Conservation (phyloP, 2,888 invertebrate genomes). For the Sphaerophoria taeniata region DNA sequence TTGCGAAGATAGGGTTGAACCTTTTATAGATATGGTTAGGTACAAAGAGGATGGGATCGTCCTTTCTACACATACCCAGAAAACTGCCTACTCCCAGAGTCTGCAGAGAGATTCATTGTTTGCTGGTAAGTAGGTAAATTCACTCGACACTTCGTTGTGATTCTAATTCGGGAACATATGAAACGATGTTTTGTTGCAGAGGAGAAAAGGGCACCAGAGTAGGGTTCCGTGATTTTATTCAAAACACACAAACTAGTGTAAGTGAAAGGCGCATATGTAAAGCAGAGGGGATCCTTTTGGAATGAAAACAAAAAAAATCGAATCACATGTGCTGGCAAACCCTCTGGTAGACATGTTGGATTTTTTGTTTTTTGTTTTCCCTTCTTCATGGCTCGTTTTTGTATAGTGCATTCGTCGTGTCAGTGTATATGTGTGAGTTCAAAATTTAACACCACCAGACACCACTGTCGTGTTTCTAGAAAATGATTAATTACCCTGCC, state of each 20-base stretch:
- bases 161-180: slow-evolving; percentile 65
- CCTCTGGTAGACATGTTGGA: slow-evolving; percentile 67
- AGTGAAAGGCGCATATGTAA: not conserved
- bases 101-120: slow-evolving; percentile 68
- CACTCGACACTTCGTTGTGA: slow-evolving; percentile 73
- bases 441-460: slow-evolving; percentile 61
- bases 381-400: not conserved
- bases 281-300: slow-evolving; percentile 3
- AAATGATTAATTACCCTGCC: slow-evolving; percentile 72
- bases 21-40: slow-evolving; percentile 21
- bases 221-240: slow-evolving; percentile 46
- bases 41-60: slow-evolving; percentile 18
- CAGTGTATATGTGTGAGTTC: slow-evolving; percentile 42
- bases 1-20: slow-evolving; percentile 64
- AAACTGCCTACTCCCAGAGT: slow-evolving; percentile 58
- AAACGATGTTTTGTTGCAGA: slow-evolving; percentile 25
- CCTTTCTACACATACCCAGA: slow-evolving; percentile 50
- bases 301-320: slow-evolving; percentile 31
- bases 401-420: not conserved
- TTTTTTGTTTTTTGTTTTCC: slow-evolving; percentile 22
- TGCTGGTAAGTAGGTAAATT: slow-evolving; percentile 73
- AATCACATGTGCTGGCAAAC: slow-evolving; percentile 55
- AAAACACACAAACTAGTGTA: slow-evolving; percentile 6
- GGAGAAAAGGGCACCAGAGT: slow-evolving; percentile 15
- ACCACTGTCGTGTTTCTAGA: slow-evolving; percentile 18